phyloP scores from a whole-genome alignment of 2,888 invertebrate genomes.

The Catonia carolina region DNA sequence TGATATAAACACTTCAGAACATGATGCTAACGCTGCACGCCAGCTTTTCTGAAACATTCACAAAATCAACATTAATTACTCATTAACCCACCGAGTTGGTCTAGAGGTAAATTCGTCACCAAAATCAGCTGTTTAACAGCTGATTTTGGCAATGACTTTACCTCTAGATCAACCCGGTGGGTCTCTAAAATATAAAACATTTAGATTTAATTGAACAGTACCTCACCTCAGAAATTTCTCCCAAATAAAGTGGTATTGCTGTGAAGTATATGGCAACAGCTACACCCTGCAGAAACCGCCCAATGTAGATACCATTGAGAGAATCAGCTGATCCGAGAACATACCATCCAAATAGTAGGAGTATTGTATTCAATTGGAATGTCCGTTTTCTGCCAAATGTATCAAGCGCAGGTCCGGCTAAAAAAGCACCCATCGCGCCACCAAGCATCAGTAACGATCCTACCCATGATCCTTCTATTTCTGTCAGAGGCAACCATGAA shows the following conservation, averaged over 20 bases:
- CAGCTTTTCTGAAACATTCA: neutral
- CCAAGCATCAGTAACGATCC: constrained; percentile 6
- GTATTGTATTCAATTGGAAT: neutral
- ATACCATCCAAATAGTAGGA: constrained; percentile 5
- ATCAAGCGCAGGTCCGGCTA: neutral
- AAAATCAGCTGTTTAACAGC: too few relatives aligned
- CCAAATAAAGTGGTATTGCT: neutral
- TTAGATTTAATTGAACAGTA: too few relatives aligned
- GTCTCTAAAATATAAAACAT: too few relatives aligned
- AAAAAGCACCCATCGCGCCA: neutral
- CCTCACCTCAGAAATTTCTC: constrained; percentile 6
- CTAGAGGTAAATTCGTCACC: too few relatives aligned
- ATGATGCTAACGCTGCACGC: neutral
- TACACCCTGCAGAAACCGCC: neutral
- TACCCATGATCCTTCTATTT: constrained; percentile 5
- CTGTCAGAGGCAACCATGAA: constrained; percentile 1
- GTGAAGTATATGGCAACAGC: constrained; percentile 2
- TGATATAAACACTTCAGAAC: constrained; percentile 1
- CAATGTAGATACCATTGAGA: neutral
- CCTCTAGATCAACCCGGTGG: too few relatives aligned
- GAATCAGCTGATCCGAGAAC: neutral
- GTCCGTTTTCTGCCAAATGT: neutral
- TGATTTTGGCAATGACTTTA: too few relatives aligned
- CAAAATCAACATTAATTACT: too few relatives aligned
- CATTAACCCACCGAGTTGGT: too few relatives aligned